Percentiles rank a stretch among this genome's conserved stretches.
phyloP scores from a whole-genome alignment of 2,113 vertebrate species.

The Corythoichthys haematopterus region DNA sequence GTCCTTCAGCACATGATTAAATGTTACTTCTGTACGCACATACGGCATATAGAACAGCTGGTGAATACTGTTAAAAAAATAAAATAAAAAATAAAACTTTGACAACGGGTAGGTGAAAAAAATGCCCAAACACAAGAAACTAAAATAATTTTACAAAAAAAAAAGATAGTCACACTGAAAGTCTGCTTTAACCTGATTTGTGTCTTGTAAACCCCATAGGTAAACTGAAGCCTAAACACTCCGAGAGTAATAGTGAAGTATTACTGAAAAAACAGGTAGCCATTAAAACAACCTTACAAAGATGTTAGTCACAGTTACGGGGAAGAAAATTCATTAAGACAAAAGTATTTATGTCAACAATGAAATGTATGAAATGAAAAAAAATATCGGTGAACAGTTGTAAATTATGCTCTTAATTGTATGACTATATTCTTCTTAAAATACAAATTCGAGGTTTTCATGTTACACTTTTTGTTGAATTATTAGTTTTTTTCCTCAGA shows the following conservation, averaged over 20 bases:
- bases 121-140: neutral
- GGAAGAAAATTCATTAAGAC: neutral
- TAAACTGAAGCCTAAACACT: neutral
- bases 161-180: constrained; percentile 8
- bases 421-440: neutral
- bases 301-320: neutral
- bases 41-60: constrained; percentile 49
- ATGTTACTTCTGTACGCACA: constrained; percentile 48
- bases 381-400: neutral
- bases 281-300: neutral
- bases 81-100: constrained; percentile 26
- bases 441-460: neutral
- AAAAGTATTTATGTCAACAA: neutral
- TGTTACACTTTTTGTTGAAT: neutral
- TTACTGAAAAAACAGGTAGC: neutral
- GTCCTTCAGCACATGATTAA: constrained; percentile 48
- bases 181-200: neutral
- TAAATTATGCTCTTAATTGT: neutral
- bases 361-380: neutral
- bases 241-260: neutral
- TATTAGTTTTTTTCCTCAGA: no score
- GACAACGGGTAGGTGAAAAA: constrained; percentile 21
- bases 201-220: neutral
- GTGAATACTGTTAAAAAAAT: constrained; percentile 65
- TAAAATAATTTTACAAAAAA: neutral